A percentile compares a stretch with the other conserved stretches of the same genome.
Conservation (phyloP, 2,888 invertebrate genomes). For the Eupithecia inturbata region DNA sequence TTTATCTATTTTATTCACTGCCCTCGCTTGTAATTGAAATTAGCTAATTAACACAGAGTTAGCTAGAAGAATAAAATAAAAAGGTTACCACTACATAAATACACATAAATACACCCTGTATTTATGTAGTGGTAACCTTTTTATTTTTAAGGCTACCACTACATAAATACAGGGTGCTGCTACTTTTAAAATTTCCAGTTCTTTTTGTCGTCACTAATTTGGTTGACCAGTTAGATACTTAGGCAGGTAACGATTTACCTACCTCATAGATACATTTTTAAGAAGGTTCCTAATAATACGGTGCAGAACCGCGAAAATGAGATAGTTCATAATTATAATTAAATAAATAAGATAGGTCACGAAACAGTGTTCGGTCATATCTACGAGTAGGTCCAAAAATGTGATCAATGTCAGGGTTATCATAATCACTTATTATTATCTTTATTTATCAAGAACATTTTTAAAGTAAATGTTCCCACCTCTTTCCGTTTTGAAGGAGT, state of each 20-base stretch:
- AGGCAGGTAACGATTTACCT: not conserved
- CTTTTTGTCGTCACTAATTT: too few relatives aligned
- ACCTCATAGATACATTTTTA: not conserved
- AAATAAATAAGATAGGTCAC: not conserved
- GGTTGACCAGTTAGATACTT: not conserved
- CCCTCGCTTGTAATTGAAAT: not conserved
- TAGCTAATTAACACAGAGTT: not conserved
- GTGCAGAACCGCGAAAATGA: not conserved
- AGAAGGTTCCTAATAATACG: not conserved
- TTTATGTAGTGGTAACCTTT: too few relatives aligned
- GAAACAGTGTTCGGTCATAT: not conserved
- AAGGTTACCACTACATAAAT: not conserved
- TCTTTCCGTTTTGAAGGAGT: conserved; percentile 14
- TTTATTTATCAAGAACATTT: not conserved
- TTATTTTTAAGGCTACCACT: too few relatives aligned
- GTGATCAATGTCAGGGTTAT: conserved; percentile 43
- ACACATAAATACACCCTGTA: too few relatives aligned
- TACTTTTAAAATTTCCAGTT: not conserved
- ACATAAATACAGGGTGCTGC: not conserved
- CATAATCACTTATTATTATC: conserved; percentile 31
- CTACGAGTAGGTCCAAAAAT: not conserved
- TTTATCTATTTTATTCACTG: not conserved
- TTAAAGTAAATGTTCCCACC: conserved; percentile 16
- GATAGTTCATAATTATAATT: not conserved
- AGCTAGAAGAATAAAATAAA: not conserved